These are phyloP conservation scores for Carcharodon carcharias DNA, from an alignment of 2,797 vertebrate genomes.

Conservation along the genomic window DNA sequence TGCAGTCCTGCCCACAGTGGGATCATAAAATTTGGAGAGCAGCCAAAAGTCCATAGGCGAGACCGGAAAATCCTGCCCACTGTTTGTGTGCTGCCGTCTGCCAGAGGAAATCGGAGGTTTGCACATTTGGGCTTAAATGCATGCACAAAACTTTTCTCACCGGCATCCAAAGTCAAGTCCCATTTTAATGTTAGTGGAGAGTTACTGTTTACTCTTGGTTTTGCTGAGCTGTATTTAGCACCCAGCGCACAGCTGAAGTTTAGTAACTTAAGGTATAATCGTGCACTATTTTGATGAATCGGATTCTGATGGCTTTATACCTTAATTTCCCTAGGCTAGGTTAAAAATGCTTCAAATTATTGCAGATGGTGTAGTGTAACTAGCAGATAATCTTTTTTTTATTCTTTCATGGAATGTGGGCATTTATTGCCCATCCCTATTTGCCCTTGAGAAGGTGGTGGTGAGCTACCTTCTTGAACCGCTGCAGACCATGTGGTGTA, in stretches of 20 bases:
- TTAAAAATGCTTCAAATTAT: not conserved
- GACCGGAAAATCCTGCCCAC: too few relatives aligned
- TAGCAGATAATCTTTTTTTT: too few relatives aligned
- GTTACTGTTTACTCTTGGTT: not conserved
- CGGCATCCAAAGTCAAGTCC: not conserved
- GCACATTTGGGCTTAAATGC: not conserved
- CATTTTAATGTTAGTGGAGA: not conserved
- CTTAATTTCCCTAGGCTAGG: not conserved
- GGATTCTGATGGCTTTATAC: not conserved
- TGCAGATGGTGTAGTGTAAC: not conserved
- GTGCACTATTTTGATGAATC: not conserved
- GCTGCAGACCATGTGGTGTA: too few relatives aligned
- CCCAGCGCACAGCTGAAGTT: not conserved
- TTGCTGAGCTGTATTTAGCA: not conserved
- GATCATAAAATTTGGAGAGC: too few relatives aligned
- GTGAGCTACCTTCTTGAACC: too few relatives aligned
- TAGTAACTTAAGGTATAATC: not conserved
- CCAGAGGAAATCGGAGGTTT: not conserved
- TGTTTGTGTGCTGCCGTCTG: not conserved
- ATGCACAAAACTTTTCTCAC: not conserved
- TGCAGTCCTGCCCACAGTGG: too few relatives aligned
- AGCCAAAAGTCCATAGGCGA: too few relatives aligned
- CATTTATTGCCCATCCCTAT: too few relatives aligned
- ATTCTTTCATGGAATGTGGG: too few relatives aligned
- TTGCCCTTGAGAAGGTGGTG: too few relatives aligned